phyloP scores from a whole-genome alignment of 2,797 vertebrate genomes.

The Cynopterus sphinx region DNA sequence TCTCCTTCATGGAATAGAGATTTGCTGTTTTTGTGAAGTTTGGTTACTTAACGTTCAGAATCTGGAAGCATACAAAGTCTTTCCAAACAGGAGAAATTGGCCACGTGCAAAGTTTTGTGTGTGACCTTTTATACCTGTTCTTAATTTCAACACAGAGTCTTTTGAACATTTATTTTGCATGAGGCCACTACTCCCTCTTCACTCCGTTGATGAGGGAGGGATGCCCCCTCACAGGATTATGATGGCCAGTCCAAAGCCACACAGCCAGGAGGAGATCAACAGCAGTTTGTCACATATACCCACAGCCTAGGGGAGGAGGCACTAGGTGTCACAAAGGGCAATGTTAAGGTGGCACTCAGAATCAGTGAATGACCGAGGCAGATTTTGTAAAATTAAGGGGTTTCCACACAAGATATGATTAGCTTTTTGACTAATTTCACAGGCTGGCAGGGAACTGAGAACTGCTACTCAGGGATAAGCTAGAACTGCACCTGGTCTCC shows the following conservation, averaged over 20 bases:
- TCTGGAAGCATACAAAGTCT: not conserved
- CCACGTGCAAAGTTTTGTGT: not conserved
- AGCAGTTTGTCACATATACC: not conserved
- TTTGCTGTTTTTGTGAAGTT: not conserved
- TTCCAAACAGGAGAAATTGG: not conserved
- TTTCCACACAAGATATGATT: not conserved
- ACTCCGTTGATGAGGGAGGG: rapidly evolving
- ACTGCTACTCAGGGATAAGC: not conserved
- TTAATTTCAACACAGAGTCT: not conserved
- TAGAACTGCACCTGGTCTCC: rapidly evolving
- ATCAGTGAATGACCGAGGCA: rapidly evolving
- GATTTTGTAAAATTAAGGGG: not conserved
- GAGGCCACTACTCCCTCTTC: not conserved
- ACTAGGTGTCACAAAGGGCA: not conserved
- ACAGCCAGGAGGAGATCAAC: not conserved
- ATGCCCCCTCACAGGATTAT: rapidly evolving
- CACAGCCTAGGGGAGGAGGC: not conserved
- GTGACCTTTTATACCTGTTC: not conserved
- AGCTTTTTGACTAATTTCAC: not conserved
- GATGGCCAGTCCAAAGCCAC: not conserved
- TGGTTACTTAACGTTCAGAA: not conserved
- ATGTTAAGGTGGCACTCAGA: rapidly evolving
- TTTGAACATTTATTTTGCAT: not conserved
- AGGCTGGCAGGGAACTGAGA: not conserved
- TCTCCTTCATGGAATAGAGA: not conserved